Conservation (phyloP, 2,113 vertebrate genomes). For the Prietella phreatophila region DNA sequence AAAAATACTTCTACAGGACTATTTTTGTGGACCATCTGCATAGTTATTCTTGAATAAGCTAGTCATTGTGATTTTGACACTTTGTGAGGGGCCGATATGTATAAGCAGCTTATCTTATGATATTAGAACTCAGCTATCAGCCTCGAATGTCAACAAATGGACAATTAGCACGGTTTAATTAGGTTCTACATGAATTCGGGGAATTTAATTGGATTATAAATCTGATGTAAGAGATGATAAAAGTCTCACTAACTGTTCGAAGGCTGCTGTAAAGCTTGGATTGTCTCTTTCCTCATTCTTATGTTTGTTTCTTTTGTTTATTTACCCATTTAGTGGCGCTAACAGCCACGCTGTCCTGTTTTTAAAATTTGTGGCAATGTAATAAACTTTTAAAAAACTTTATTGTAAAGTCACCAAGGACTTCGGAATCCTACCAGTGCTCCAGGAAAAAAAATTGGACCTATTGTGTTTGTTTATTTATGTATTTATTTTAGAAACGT, state of each 20-base stretch:
- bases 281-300: not conserved
- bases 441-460: not conserved
- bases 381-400: not conserved
- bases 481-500: not conserved
- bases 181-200: not conserved
- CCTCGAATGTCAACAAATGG: not conserved
- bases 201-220: not conserved
- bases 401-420: not conserved
- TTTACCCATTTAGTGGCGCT: not conserved
- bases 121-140: not conserved
- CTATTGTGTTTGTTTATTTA: not conserved
- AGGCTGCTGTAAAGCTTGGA: not conserved
- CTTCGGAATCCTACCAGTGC: no score
- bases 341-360: not conserved
- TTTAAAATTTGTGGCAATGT: not conserved
- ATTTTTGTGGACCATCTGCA: constrained; percentile 17
- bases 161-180: not conserved
- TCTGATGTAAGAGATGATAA: not conserved
- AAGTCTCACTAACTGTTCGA: not conserved
- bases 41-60: not conserved
- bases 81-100: no score
- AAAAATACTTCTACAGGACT: constrained; percentile 4
- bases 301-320: not conserved
- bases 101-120: no score
- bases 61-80: not conserved